Conservation (phyloP, 2,113 vertebrate species). For the Notiomystis cincta region DNA sequence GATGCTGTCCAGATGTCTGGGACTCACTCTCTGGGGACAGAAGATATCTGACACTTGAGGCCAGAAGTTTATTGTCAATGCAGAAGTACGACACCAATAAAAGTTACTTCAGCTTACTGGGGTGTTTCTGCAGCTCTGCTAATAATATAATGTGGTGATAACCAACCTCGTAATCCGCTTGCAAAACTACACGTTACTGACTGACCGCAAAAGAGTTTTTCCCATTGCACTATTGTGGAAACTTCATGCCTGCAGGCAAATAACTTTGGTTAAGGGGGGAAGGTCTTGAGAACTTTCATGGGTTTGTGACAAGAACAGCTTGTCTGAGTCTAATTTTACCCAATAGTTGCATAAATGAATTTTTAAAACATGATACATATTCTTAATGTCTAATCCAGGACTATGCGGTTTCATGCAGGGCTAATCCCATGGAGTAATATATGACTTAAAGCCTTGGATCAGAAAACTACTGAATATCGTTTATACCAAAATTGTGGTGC, state of each 20-base stretch:
- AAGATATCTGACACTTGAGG: neutral
- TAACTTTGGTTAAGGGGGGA: conserved; percentile 19
- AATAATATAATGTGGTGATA: neutral
- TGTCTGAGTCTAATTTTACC: conserved; percentile 58
- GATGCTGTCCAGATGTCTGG: neutral
- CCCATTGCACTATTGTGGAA: neutral
- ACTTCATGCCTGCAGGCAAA: conserved; percentile 26
- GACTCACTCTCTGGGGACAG: neutral
- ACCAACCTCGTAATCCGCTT: neutral
- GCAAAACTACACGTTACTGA: neutral
- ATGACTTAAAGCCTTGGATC: conserved; percentile 46
- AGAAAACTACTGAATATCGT: conserved; percentile 33
- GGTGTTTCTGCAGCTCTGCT: neutral
- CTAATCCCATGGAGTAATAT: conserved; percentile 38
- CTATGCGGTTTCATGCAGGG: conserved; percentile 21
- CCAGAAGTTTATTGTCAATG: neutral
- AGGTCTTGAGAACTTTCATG: conserved; percentile 14
- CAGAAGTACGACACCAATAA: conserved; percentile 55
- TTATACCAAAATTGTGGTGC: conserved; percentile 29
- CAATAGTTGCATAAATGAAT: conserved; percentile 51
- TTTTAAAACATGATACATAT: conserved; percentile 62
- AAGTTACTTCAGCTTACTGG: neutral
- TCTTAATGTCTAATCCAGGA: conserved; percentile 52
- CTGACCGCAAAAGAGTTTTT: neutral
- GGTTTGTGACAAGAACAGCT: conserved; percentile 38